phyloP scores from a whole-genome alignment of 1,140 invertebrate genomes.

The Phymastichus coffea region DNA sequence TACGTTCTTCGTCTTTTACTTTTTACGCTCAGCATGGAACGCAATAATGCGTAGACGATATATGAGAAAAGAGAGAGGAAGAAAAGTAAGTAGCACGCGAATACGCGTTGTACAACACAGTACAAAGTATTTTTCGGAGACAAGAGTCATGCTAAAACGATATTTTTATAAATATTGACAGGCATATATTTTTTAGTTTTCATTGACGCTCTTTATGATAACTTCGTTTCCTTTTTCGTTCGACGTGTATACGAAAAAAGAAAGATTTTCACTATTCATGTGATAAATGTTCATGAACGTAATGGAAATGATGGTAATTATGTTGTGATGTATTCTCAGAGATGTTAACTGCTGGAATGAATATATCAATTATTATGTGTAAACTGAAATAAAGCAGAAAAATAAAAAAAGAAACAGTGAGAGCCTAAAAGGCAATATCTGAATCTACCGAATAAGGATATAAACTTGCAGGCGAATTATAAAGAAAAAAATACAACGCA shows the following conservation, averaged over 20 bases:
- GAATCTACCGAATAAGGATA: not conserved
- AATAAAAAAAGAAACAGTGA: not conserved
- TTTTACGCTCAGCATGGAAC: not conserved
- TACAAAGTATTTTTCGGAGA: constrained; percentile 22
- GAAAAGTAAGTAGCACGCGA: not conserved
- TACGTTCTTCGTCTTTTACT: not conserved
- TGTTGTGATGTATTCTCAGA: not conserved
- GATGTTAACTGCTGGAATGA: not conserved
- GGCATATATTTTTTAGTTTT: constrained; percentile 1
- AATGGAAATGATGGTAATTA: not conserved
- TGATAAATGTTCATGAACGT: not conserved
- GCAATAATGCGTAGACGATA: not conserved
- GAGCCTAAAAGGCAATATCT: constrained; percentile 14
- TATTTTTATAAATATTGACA: constrained; percentile 21
- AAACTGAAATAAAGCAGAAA: not conserved
- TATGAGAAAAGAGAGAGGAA: not conserved
- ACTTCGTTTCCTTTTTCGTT: no score
- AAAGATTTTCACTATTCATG: not conserved
- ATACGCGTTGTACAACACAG: constrained; percentile 9
- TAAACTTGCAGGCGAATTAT: not conserved
- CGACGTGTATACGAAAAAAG: not conserved
- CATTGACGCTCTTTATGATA: not conserved
- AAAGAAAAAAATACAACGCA: not conserved
- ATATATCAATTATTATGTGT: constrained; percentile 10
- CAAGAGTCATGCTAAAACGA: not conserved